Percentiles rank a stretch among this genome's conserved stretches.
Evolutionary conservation across 1,140 invertebrate species (phyloP).

Genomic region (Pantala flavescens): DNA sequence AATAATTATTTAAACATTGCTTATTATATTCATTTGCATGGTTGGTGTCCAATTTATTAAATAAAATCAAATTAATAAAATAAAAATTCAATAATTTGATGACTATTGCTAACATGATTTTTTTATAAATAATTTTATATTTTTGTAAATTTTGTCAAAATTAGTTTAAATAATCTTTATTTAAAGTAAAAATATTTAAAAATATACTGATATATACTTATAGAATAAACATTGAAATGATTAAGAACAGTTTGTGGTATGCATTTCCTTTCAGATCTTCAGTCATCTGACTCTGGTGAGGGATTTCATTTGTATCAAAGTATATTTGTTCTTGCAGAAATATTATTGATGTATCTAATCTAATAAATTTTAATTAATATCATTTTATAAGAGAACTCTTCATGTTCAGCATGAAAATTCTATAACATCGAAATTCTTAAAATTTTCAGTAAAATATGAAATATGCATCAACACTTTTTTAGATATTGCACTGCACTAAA

Average conservation of each 20-base stretch:
- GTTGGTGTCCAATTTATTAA: too few relatives aligned
- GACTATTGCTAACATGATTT: too few relatives aligned
- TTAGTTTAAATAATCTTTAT: too few relatives aligned
- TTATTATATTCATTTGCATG: too few relatives aligned
- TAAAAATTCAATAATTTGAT: too few relatives aligned
- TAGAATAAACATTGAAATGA: not conserved
- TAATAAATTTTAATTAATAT: too few relatives aligned
- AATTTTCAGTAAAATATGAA: not conserved
- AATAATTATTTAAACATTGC: too few relatives aligned
- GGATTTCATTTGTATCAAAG: not conserved
- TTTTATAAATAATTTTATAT: too few relatives aligned
- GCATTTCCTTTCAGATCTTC: not conserved
- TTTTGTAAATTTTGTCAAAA: too few relatives aligned
- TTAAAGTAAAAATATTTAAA: not conserved
- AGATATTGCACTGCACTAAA: not conserved
- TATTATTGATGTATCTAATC: not conserved
- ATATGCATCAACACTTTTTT: not conserved
- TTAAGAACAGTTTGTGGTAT: not conserved
- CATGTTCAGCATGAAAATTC: too few relatives aligned
- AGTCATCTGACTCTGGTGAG: slow-evolving; percentile 3
- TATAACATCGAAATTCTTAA: not conserved
- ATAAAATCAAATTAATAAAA: too few relatives aligned
- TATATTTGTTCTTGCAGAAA: not conserved
- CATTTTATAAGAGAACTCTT: too few relatives aligned
- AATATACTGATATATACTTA: not conserved